A percentile compares a stretch with the other conserved stretches of the same genome.
phyloP scores from a whole-genome alignment of 2,113 vertebrate species.

The Protomyctophum bolini region DNA sequence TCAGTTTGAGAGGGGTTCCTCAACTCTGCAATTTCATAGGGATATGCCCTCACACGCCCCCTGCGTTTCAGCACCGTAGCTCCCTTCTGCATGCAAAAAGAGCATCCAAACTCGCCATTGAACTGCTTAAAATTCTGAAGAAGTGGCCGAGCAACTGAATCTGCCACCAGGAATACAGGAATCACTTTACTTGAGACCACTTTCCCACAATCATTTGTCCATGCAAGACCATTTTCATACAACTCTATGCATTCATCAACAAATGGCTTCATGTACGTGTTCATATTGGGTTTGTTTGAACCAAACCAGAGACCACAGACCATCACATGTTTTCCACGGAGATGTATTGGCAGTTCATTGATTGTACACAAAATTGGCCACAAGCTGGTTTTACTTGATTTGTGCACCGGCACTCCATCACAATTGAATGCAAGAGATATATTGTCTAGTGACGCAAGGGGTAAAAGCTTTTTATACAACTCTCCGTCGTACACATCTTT shows the following conservation, averaged over 20 bases:
- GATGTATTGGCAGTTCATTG: background rate
- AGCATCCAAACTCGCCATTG: background rate
- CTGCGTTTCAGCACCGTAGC: no score
- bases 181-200: background rate
- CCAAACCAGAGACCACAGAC: background rate
- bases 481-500: no score
- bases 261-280: background rate
- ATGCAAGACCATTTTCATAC: background rate
- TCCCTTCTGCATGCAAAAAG: background rate
- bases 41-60: no score
- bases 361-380: background rate
- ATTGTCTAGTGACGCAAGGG: background rate
- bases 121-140: background rate
- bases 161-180: background rate
- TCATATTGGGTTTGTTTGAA: background rate
- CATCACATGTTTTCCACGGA: background rate
- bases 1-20: no score
- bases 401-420: background rate
- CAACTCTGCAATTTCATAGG: no score
- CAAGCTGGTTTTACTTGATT: background rate
- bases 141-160: background rate
- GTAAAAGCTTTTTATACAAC: no score
- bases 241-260: background rate
- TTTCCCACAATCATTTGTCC: background rate
- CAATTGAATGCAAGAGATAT: background rate